Evolutionary conservation across 2,888 invertebrate genomes (phyloP), one percentile per base, ranked within the genome.

Genomic region (Pachliopta kotzebuea): DNA sequence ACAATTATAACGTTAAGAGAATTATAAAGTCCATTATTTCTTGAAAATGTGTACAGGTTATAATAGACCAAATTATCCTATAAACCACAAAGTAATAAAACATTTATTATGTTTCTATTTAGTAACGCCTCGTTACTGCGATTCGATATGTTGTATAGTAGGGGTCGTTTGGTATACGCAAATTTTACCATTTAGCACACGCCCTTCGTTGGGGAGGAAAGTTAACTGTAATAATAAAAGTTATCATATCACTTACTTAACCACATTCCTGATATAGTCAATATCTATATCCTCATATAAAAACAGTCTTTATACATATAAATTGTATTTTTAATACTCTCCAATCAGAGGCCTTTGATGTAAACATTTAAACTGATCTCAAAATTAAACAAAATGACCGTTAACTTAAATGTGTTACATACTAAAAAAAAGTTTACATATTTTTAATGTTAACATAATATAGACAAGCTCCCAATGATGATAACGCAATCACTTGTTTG

Each of bases 41-140:
- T 11, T 11, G 18, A 45, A n/a, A 45, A 45, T 6, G 18, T 18
- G 11, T 45, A 45, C 18, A n/a, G 3, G n/a, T n/a, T 45, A 45
- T 45, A 45, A 45, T 45, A 45, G 18, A 45, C 45, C 9, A 4
- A 45, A 45, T 45, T 45, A 45, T 45, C 8, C 18, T 18, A 6
- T 4, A 18, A 45, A n/a, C 23, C 42, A 55, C 49, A 21, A 45
- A 49, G 21, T 37, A 60, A 55, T 49, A 64, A 63, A 63, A 60
- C 58, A 59, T 64, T 50, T 58, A 60, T 60, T 56, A 42, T 50
- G 18, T 49, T 31, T 31, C 37, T 60, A 50, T 37, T 65, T 65
- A 56, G 64, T 7, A 24, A 65, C 56, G 60, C 60, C 45, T 57
- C 50, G 56, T 65, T 60, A 65, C 45, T 63, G 26, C 49, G 60